Conservation (phyloP, 1,140 invertebrate species). For the Drosophila novamexicana region DNA sequence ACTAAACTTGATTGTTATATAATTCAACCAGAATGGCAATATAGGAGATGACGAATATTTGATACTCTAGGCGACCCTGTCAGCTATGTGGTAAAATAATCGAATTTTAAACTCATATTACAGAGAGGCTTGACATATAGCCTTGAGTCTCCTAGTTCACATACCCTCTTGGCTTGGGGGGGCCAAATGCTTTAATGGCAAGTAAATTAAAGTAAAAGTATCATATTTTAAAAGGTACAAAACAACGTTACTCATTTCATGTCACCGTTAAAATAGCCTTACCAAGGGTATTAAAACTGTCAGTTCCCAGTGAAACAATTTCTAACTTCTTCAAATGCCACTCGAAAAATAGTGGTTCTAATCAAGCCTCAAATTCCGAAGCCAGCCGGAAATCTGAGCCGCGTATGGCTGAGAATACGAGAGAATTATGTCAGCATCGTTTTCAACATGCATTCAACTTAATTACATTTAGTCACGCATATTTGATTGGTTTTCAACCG, state of each 20-base stretch:
- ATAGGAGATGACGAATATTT: not conserved
- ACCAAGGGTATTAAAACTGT: not conserved
- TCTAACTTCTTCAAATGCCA: constrained; percentile 47
- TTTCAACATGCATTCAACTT: constrained; percentile 61
- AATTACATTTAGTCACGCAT: constrained; percentile 73
- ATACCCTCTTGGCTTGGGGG: too few relatives aligned
- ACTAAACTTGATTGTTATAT: constrained; percentile 1
- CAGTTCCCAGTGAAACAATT: not conserved
- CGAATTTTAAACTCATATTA: too few relatives aligned
- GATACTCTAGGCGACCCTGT: not conserved
- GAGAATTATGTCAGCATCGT: constrained; percentile 72
- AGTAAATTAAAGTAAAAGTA: too few relatives aligned
- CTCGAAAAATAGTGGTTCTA: constrained; percentile 30
- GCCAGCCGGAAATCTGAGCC: constrained; percentile 33
- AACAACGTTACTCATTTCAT: too few relatives aligned
- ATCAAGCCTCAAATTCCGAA: constrained; percentile 16
- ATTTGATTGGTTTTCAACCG: constrained; percentile 71
- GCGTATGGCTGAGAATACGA: constrained; percentile 40
- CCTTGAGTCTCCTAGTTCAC: too few relatives aligned
- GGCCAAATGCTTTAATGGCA: too few relatives aligned
- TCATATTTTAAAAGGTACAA: too few relatives aligned
- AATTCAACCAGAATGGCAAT: not conserved
- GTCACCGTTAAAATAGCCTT: not conserved
- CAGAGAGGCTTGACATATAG: too few relatives aligned
- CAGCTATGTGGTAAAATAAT: too few relatives aligned